A percentile compares a stretch with the other conserved stretches of the same genome.
These are phyloP conservation scores for Hydrozoanthus gracilis DNA, from an alignment of 92 coral and sea anemone genomes.

Conservation along the genomic window DNA sequence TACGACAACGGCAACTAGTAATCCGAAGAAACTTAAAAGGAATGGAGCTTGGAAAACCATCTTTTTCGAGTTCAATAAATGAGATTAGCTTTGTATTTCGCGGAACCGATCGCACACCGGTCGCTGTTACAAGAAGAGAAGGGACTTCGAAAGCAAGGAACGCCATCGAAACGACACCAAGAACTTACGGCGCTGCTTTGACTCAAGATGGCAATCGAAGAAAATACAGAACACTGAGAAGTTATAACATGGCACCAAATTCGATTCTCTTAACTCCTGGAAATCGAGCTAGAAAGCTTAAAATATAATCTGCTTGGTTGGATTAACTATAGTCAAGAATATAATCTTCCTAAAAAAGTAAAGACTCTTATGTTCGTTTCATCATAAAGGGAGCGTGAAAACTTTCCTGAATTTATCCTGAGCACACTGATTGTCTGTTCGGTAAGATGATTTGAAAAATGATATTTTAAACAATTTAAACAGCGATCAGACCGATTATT, in stretches of 20 bases:
- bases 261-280: slow-evolving; percentile 75
- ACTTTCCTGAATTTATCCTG: too few relatives aligned
- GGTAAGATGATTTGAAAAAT: too few relatives aligned
- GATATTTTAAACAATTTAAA: too few relatives aligned
- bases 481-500: too few relatives aligned
- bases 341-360: too few relatives aligned
- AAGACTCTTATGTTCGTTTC: background rate
- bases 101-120: slow-evolving; percentile 76
- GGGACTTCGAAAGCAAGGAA: slow-evolving; percentile 30
- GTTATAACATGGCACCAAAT: slow-evolving; percentile 47
- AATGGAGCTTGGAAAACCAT: slow-evolving; percentile 55
- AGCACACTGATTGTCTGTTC: too few relatives aligned
- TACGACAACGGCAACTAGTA: slow-evolving; percentile 80
- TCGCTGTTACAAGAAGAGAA: slow-evolving; percentile 50
- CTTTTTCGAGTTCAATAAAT: slow-evolving; percentile 47
- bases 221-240: slow-evolving; percentile 46
- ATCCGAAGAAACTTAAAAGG: slow-evolving; percentile 71
- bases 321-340: background rate
- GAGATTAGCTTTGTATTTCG: slow-evolving; percentile 77
- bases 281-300: slow-evolving; percentile 63
- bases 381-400: background rate
- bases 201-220: slow-evolving; percentile 77
- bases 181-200: slow-evolving; percentile 69
- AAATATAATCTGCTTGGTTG: background rate
- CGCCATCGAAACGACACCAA: slow-evolving; percentile 68